Evolutionary conservation across 2,888 invertebrate species (phyloP), one percentile per base, ranked within the genome.

Genomic region (Eristalis arbustorum): DNA sequence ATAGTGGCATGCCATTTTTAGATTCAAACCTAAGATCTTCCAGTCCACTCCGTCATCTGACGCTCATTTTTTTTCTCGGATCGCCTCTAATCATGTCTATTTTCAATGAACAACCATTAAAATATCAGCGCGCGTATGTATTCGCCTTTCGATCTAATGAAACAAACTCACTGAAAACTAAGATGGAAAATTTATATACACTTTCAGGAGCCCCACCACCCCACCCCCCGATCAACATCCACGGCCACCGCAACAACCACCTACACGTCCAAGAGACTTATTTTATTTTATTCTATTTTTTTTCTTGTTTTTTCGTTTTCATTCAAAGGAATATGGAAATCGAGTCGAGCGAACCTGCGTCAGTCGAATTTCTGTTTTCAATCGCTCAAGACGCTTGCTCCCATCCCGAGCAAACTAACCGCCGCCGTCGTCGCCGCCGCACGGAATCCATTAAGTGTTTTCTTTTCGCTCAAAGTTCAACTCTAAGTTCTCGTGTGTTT

Each of bases 301-400:
- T 8, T 18, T 49, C n/a, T n/a, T n/a, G n/a, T n/a, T 49, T 49
- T 18, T 49, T 18, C 6, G n/a, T 67, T 68, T 73, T 66, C 74
- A 23, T 71, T 69, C 31, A 74, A 89, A 90, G 89, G 90, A 90
- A 92, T 90, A 91, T 91, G 90, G 91, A 91, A 92, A 91, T 90
- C 89, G 88, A 88, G 77, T 89, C 90, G 89, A 88, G 77, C 73
- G 83, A 88, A 90, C 84, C 90, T 90, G 90, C 90, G 90, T 92
- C 91, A 92, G 92, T 92, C 89, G 90, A 89, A 89, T 89, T 90
- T 88, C 90, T 89, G 88, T 89, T 89, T 90, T 91, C 91, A 90
- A 88, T 89, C 91, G 90, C 89, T 85, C 81, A 89, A 91, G 90
- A 91, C 91, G 23, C 68, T 73, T 67, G 63, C 66, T 62, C 42